A percentile compares a stretch with the other conserved stretches of the same genome.
Conservation (phyloP, 2,888 invertebrate species). For the Lithophane socia region DNA sequence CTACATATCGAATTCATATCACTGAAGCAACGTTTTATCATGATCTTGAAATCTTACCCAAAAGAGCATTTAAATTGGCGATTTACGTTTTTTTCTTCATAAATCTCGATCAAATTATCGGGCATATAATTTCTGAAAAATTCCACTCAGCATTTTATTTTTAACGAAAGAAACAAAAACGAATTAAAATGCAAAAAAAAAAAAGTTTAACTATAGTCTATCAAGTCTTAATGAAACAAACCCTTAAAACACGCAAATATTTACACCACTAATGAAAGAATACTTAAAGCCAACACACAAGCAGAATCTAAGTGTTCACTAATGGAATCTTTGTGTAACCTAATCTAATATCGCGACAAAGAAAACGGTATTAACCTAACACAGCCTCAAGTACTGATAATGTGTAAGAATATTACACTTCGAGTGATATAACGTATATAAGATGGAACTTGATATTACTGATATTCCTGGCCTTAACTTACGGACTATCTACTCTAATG, state of each 20-base stretch:
- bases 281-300: conserved; percentile 16
- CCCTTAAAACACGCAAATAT: conserved; percentile 3
- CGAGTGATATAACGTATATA: conserved; percentile 3
- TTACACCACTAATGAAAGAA: conserved; percentile 32
- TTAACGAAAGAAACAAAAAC: not conserved
- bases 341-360: conserved; percentile 40
- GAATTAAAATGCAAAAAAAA: not conserved
- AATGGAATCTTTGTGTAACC: conserved; percentile 57
- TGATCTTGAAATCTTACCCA: not conserved
- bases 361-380: conserved; percentile 19
- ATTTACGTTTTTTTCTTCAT: not conserved
- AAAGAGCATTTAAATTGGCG: not conserved
- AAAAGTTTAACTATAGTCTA: not conserved
- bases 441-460: not conserved
- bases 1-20: too few species aligned
- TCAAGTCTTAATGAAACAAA: not conserved
- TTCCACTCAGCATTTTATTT: not conserved
- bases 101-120: not conserved
- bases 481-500: not conserved
- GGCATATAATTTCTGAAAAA: not conserved
- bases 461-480: not conserved
- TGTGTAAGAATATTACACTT: conserved; percentile 13
- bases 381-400: conserved; percentile 23
- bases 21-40: not conserved
- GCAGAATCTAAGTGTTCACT: conserved; percentile 42